Evolutionary conservation across 2,113 vertebrate species (phyloP).

Genomic region (Phycodurus eques): DNA sequence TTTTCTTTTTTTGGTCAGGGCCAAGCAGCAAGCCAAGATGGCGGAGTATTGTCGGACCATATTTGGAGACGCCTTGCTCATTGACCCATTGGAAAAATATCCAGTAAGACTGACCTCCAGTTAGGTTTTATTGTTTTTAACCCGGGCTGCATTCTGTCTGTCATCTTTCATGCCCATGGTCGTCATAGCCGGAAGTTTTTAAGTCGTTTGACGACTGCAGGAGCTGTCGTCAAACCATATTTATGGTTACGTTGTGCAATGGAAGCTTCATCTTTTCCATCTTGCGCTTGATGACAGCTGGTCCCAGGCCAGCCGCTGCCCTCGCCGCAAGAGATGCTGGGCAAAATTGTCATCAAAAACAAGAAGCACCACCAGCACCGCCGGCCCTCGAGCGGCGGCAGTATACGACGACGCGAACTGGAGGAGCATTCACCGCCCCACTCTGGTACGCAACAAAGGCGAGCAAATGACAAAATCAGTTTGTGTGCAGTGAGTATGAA

Average conservation of each 20-base stretch:
- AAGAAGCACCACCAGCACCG: constrained; percentile 81
- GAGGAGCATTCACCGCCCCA: constrained; percentile 68
- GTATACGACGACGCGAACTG: constrained; percentile 73
- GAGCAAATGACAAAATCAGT: not conserved
- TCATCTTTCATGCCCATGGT: not conserved
- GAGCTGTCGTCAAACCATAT: too few species aligned
- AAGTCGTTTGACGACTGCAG: not conserved
- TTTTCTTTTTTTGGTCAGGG: constrained; percentile 55
- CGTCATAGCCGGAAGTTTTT: not conserved
- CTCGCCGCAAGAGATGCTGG: constrained; percentile 83
- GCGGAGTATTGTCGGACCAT: constrained; percentile 86
- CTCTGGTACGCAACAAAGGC: constrained; percentile 56
- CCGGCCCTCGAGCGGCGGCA: constrained; percentile 62
- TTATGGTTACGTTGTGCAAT: too few species aligned
- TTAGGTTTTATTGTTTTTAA: not conserved
- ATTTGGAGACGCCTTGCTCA: constrained; percentile 85
- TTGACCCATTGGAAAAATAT: constrained; percentile 85
- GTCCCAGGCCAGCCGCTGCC: constrained; percentile 74
- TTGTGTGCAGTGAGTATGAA: not conserved
- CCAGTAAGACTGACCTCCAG: constrained; percentile 69
- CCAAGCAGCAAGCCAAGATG: constrained; percentile 90
- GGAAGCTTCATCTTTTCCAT: not conserved
- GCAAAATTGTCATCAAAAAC: constrained; percentile 91
- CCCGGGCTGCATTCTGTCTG: not conserved
- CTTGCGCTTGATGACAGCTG: constrained; percentile 63